Conservation (phyloP, 2,888 invertebrate genomes). For the Cataglyphis livida region DNA sequence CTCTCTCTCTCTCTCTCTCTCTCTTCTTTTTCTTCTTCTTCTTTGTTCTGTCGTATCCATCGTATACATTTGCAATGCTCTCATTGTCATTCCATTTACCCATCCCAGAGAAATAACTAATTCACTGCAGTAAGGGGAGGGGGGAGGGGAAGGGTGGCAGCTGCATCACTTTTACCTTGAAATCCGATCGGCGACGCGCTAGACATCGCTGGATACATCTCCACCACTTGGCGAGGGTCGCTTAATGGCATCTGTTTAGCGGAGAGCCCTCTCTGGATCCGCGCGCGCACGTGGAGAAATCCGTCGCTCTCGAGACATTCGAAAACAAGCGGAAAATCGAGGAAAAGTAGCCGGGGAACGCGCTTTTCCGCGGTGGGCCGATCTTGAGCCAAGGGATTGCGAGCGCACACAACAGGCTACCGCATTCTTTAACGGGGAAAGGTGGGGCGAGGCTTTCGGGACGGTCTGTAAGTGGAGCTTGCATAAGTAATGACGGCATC, state of each 20-base stretch:
- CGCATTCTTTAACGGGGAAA: conserved; percentile 69
- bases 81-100: conserved; percentile 50
- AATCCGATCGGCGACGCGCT: conserved; percentile 43
- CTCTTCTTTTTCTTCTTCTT: neutral
- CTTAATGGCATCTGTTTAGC: conserved; percentile 55
- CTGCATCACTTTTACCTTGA: conserved; percentile 50
- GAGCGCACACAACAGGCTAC: conserved; percentile 51
- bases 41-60: neutral
- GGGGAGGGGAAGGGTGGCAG: conserved; percentile 25
- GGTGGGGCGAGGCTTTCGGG: conserved; percentile 77
- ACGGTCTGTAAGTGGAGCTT: conserved; percentile 81
- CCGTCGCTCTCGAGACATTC: conserved; percentile 24
- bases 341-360: conserved; percentile 24
- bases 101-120: conserved; percentile 46
- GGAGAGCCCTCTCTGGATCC: conserved; percentile 10
- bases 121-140: conserved; percentile 41
- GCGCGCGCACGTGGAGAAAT: conserved; percentile 1
- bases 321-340: conserved; percentile 44
- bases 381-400: conserved; percentile 61
- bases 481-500: conserved; percentile 82
- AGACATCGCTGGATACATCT: conserved; percentile 27
- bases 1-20: neutral
- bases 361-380: conserved; percentile 29
- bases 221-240: conserved; percentile 23
- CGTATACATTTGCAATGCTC: conserved; percentile 14